These are phyloP conservation scores for Caenorhabditis becei DNA, from an alignment of 2,888 invertebrate species.

Conservation along the genomic window DNA sequence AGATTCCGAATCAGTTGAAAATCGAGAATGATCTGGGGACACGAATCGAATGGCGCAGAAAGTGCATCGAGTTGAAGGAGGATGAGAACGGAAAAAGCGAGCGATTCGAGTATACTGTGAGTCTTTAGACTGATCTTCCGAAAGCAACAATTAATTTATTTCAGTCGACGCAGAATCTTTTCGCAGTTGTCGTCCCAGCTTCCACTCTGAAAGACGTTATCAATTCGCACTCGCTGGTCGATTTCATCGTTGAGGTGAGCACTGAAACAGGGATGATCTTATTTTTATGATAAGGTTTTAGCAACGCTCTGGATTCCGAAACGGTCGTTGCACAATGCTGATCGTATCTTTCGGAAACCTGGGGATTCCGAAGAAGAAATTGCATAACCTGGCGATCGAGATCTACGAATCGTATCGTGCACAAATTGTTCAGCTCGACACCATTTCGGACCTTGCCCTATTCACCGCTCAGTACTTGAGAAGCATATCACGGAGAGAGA, in stretches of 20 bases:
- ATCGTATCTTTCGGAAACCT: constrained; percentile 58
- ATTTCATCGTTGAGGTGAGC: constrained; percentile 49
- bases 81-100: constrained; percentile 45
- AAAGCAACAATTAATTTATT: too few species aligned
- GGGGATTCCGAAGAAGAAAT: constrained; percentile 48
- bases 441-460: constrained; percentile 42
- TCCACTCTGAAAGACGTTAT: constrained; percentile 58
- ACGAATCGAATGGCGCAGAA: constrained; percentile 61
- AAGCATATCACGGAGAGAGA: constrained; percentile 55
- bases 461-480: constrained; percentile 55
- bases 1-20: constrained; percentile 59
- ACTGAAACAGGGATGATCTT: too few species aligned
- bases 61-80: constrained; percentile 58
- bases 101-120: constrained; percentile 57
- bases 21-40: constrained; percentile 58
- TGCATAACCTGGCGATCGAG: constrained; percentile 49
- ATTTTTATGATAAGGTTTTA: constrained; percentile 18
- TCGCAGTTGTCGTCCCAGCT: constrained; percentile 54
- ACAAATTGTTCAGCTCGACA: constrained; percentile 56
- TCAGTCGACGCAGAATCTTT: constrained; percentile 63
- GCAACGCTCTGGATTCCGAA: constrained; percentile 48
- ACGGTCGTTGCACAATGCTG: constrained; percentile 60
- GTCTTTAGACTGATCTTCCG: not conserved
- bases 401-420: constrained; percentile 55
- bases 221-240: constrained; percentile 13